Evolutionary conservation across 1,140 invertebrate species (phyloP), one percentile per base, ranked within the genome.

Genomic region (Brachionus rubens): DNA sequence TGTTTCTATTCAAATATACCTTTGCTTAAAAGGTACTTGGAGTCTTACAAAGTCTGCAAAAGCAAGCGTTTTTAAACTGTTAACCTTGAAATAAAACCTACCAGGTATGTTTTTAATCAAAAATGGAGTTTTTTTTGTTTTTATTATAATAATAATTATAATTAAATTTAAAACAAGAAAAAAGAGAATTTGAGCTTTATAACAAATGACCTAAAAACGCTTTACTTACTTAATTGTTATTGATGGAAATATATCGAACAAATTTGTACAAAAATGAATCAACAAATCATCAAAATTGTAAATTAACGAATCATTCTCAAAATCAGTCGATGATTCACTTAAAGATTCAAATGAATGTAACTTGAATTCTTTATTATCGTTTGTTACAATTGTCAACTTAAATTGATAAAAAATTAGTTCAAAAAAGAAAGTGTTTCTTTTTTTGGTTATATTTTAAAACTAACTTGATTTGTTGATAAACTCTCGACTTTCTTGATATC

Each of bases 161-260:
- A n/a, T n/a, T n/a, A n/a, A n/a, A n/a, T n/a, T n/a, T n/a, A n/a
- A n/a, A n/a, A n/a, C n/a, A n/a, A n/a, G n/a, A n/a, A n/a, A n/a
- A n/a, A n/a, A n/a, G n/a, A n/a, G n/a, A n/a, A n/a, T n/a, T n/a
- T n/a, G n/a, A n/a, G n/a, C n/a, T n/a, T n/a, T n/a, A n/a, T n/a
- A n/a, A n/a, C n/a, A n/a, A n/a, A n/a, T n/a, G n/a, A n/a, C n/a
- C n/a, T n/a, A n/a, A n/a, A n/a, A n/a, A n/a, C n/a, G n/a, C n/a
- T n/a, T n/a, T n/a, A 24, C n/a, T 70, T 70, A 72, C 68, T 46
- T 72, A 6, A 72, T 33, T 7, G 46, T 72, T 4, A 72, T 16
- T 21, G 68, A 72, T 54, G 68, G 68, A 41, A 36, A 72, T 2
- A 72, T 30, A 24, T 72, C 68, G 30, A 72, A 54, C 12, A 72